Percentiles rank a stretch among this genome's conserved stretches.
Conservation (phyloP, 2,113 vertebrate genomes). For the Xiphorhynchus elegans region DNA sequence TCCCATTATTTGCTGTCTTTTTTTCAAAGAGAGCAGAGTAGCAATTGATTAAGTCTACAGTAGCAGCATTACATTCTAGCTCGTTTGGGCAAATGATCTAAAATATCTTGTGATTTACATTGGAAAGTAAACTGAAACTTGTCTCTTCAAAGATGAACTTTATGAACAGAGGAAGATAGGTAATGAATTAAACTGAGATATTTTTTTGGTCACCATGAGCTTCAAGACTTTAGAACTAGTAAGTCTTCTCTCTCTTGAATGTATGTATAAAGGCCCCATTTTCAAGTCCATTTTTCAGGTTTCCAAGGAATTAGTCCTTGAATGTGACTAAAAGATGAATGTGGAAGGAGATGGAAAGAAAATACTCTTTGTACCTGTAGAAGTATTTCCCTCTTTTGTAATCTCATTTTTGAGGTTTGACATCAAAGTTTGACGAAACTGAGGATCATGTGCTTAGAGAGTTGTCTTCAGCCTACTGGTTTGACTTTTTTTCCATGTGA, state of each 20-base stretch:
- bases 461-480: neutral
- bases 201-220: neutral
- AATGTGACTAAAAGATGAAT: neutral
- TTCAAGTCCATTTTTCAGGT: neutral
- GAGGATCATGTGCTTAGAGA: neutral
- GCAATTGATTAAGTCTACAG: neutral
- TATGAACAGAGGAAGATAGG: neutral
- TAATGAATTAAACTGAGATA: neutral
- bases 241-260: neutral
- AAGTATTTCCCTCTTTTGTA: neutral
- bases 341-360: neutral
- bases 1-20: neutral
- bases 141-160: neutral
- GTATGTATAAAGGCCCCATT: neutral
- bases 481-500: neutral
- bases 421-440: neutral
- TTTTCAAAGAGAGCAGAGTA: neutral
- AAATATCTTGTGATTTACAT: neutral
- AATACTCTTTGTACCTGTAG: neutral
- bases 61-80: neutral
- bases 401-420: neutral
- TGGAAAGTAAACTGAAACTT: neutral
- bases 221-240: neutral
- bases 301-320: neutral
- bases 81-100: neutral